Evolutionary conservation across 92 coral and sea anemone species (phyloP), one percentile per base, ranked within the genome.

Genomic region (Palythoa grandiflora): DNA sequence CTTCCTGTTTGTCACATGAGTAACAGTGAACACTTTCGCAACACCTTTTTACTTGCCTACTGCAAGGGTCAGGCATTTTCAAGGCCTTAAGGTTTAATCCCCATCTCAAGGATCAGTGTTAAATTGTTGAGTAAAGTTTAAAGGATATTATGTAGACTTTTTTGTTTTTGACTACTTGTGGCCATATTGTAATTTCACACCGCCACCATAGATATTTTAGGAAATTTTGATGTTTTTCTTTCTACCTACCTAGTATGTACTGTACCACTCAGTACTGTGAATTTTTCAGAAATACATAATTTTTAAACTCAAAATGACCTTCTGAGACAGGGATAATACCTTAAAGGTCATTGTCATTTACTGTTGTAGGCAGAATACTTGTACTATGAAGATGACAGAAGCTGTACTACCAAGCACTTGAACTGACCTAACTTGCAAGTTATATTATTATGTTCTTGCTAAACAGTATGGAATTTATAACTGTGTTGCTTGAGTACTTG

Each of bases 1-100:
- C 19, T 88, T 71, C 81, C 87, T 52, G 86, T 70, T 1, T 70
- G 63, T 50, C 86, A 87, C 79, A 87, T 87, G 79, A 16, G 35
- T 3, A 52, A 40, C 78, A 78, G 70, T 59, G 78, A 87, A 65
- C 59, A 77, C 59, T 87, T 87, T 78, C 37, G 65, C 35, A 38
- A 68, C 5, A 77, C 80, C 19, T 86, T 86, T 52, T 72, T 86
- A 13, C 75, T 86, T 75, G 89, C 89, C 6, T 73, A 21, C 54
- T 78, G 90, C 35, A 87, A 87, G 44, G 86, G 90, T 10, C 84
- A 87, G 9, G 85, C 90, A 52, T 87, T 87, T 87, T 47, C 77
- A 78, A 76, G 84, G 59, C 75, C 90, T 61, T 63, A 77, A 60
- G 65, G 65, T 12, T 9, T 57, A 9, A 57, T 57, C 65, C 16